Evolutionary conservation across 2,113 vertebrate genomes (phyloP), one percentile per base, ranked within the genome.

Genomic region (Origma solitaria): DNA sequence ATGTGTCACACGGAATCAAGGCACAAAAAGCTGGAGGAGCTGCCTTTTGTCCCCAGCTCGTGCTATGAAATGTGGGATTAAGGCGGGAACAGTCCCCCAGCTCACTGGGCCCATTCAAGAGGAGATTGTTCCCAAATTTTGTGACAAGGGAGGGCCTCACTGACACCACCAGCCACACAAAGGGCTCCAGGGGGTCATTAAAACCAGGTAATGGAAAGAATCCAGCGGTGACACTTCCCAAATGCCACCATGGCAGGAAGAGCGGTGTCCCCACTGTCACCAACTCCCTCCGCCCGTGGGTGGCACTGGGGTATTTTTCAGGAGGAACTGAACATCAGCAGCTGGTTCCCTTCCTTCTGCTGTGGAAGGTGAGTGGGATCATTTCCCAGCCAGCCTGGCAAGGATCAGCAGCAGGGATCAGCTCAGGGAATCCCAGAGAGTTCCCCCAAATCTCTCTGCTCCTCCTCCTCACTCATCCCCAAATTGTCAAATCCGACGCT

Each of bases 201-300:
- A 82, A 94, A 81, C 61, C 97, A 97, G 97, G 97, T 94, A 94
- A 94, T 81, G 75, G 95, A 85, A 92, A 77, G 86, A 96, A 95
- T 54, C 13, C 68, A 95, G 92, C 40, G 27, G 81, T 49, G 92
- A 68, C 90, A 68, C 90, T 97, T 93, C 65, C 94, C 88, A 92
- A 75, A 80, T 81, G 94, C 69, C 94, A 78, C 70, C 2, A 14
- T 38, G 89, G 95, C 65, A 53, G 70, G 71, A 92, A 90, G 78
- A 90, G 60, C 70, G 49, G 79, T 11, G 66, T 95, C 94, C 94
- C 84, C 83, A 13, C 44, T 85, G 71, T 38, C 72, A 31, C 24
- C 56, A 45, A 1, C 12, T 10, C 45, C 33, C 62, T 2, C 33
- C 12, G 35, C 28, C 61, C 7, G 0, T 19, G 68, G 89, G 31